A percentile compares a stretch with the other conserved stretches of the same genome.
phyloP scores from a whole-genome alignment of 2,113 vertebrate genomes.

The Sinocyclocheilus rhinocerous region DNA sequence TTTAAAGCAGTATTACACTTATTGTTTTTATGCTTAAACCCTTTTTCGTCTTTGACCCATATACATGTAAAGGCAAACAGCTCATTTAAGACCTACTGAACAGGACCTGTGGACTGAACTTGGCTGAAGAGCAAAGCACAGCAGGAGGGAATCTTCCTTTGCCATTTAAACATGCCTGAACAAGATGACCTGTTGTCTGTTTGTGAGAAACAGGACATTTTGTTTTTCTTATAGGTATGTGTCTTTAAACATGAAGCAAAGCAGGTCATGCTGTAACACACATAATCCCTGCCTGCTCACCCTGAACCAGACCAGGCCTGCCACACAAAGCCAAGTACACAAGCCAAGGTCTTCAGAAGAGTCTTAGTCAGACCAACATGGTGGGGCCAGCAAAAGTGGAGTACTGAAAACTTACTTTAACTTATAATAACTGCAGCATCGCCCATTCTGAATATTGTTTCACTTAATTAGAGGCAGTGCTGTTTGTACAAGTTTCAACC shows the following conservation, averaged over 20 bases:
- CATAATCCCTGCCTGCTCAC: slow-evolving; percentile 13
- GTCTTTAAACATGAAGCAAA: slow-evolving; percentile 12
- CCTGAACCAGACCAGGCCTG: slow-evolving; percentile 23
- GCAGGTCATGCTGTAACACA: slow-evolving; percentile 15
- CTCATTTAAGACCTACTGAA: not conserved
- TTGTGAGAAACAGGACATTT: slow-evolving; percentile 14
- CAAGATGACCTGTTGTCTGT: slow-evolving; percentile 6
- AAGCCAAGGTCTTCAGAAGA: not conserved
- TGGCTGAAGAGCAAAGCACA: slow-evolving; percentile 1
- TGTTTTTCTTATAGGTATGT: slow-evolving; percentile 1
- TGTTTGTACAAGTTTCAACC: slow-evolving; percentile 6
- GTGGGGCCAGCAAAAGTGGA: not conserved
- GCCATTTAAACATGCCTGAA: slow-evolving; percentile 28
- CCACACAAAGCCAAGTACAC: not conserved
- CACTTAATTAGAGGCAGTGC: not conserved
- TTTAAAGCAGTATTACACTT: too few relatives aligned
- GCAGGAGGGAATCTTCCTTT: not conserved
- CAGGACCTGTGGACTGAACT: slow-evolving; percentile 13
- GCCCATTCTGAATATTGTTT: not conserved
- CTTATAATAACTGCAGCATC: not conserved
- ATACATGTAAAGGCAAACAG: not conserved
- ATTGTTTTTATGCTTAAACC: too few relatives aligned
- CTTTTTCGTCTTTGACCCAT: too few relatives aligned
- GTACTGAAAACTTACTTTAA: not conserved
- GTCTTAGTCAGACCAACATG: slow-evolving; percentile 15